Base-by-base conservation (phyloP, 2,797 vertebrate genomes). In the Sebastes taczanowskii region DNA sequence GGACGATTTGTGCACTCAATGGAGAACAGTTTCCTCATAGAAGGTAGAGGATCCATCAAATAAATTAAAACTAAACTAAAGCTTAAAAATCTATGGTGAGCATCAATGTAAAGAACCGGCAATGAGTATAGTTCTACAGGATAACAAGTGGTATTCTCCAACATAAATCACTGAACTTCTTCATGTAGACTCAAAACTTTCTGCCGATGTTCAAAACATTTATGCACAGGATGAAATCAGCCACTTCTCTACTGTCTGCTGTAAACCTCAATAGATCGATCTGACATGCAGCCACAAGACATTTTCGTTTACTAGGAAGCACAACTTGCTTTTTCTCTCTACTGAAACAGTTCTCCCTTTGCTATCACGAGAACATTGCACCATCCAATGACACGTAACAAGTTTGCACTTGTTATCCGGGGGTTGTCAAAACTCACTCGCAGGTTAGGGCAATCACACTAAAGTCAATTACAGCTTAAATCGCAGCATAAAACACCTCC, bases 351-450 rank as follows among this genome's bases (percentile, higher is more conserved):
- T 13, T 32, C 30, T 60, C 53, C 13, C 59, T 63, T 8, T 35
- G n/a, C 42, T 10, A 55, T 77, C 58, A 27, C 34, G 3, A 60
- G 68, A 42, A 27, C 46, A 35, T 58, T 22, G 7, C 56, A 58
- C 30, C 60, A 64, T 83, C 69, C 62, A 64, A 7, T 84, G 62
- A 78, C 68, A 77, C 1, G 3, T 62, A 67, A 80, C 81, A 83
- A 58, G 84, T 85, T 85, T 53, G 34, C 71, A 52, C 85, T 84
- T 58, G 81, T 61, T 22, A 13, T 10, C 35, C 23, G 6, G 3
- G 18, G 16, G 32, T 18, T 71, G 70, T 80, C 77, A 78, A 82
- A 85, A 71, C 56, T 65, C 14, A 79, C 60, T 76, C 38, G 30
- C 80, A 81, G 78, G 66, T 71, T 23, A 20, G 53, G 56, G 34